Conservation (phyloP, 2,113 vertebrate genomes). For the Tretioscincus oriximinensis region DNA sequence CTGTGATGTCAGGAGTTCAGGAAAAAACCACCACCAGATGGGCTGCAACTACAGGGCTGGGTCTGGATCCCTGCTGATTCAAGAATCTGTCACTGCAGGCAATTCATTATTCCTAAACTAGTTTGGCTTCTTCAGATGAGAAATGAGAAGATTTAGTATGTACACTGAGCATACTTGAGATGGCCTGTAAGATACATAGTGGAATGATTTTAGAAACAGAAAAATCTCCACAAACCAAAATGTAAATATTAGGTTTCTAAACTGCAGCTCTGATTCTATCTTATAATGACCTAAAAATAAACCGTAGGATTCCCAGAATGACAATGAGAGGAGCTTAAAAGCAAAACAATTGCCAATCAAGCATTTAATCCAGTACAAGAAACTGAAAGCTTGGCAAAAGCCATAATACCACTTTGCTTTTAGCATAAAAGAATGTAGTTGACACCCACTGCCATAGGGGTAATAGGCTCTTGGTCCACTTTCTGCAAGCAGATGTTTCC, state of each 20-base stretch:
- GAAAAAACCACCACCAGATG: background rate
- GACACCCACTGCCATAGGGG: constrained; percentile 28
- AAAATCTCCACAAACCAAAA: background rate
- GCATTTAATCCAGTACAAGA: background rate
- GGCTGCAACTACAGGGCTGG: background rate
- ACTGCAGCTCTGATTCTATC: background rate
- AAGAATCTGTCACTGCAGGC: background rate
- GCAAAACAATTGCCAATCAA: background rate
- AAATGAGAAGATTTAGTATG: background rate
- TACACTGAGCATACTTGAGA: no score
- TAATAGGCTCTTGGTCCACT: constrained; percentile 19
- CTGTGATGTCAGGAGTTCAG: background rate
- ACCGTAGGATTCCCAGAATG: background rate
- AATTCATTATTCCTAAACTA: background rate
- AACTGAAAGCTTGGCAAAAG: background rate
- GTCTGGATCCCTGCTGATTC: background rate
- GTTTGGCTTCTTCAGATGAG: background rate
- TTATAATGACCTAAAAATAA: background rate
- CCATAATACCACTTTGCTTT: background rate
- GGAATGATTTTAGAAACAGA: background rate
- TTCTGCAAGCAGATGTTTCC: constrained; percentile 45
- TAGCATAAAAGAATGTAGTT: constrained; percentile 26
- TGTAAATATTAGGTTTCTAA: background rate
- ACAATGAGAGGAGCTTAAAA: background rate
- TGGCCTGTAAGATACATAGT: background rate